These are phyloP conservation scores for Phocoena sinus DNA, from an alignment of 2,113 vertebrate species.

Conservation along the genomic window DNA sequence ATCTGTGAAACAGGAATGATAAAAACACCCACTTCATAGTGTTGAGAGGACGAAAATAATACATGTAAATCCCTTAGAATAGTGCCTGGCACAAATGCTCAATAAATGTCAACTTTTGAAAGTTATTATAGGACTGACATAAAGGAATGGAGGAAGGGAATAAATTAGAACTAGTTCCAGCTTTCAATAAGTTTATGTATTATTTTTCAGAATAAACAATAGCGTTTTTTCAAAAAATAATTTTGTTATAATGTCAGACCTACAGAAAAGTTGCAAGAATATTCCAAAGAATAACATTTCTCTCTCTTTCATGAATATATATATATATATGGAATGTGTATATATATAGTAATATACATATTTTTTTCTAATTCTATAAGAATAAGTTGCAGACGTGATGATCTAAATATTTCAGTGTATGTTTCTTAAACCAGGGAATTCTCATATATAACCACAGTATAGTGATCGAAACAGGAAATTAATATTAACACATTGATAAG, in stretches of 20 bases:
- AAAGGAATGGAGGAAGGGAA: not conserved
- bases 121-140: not conserved
- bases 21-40: not conserved
- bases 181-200: not conserved
- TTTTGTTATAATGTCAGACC: not conserved
- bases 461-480: constrained; percentile 18
- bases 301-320: not conserved
- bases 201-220: constrained; percentile 1
- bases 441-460: not conserved
- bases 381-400: not conserved
- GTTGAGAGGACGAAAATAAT: constrained; percentile 3
- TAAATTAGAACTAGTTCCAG: not conserved
- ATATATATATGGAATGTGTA: not conserved
- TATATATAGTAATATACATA: not conserved
- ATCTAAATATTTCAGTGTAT: not conserved
- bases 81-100: not conserved
- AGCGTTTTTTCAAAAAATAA: not conserved
- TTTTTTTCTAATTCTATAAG: not conserved
- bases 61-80: not conserved
- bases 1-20: not conserved
- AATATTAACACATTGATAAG: not conserved
- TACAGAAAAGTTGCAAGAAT: not conserved
- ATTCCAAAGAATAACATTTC: constrained; percentile 29
- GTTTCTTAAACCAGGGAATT: not conserved
- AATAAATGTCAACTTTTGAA: not conserved